Evolutionary conservation across 1,140 invertebrate species (phyloP), one percentile per base, ranked within the genome.

Genomic region (Eriocheir sinensis): DNA sequence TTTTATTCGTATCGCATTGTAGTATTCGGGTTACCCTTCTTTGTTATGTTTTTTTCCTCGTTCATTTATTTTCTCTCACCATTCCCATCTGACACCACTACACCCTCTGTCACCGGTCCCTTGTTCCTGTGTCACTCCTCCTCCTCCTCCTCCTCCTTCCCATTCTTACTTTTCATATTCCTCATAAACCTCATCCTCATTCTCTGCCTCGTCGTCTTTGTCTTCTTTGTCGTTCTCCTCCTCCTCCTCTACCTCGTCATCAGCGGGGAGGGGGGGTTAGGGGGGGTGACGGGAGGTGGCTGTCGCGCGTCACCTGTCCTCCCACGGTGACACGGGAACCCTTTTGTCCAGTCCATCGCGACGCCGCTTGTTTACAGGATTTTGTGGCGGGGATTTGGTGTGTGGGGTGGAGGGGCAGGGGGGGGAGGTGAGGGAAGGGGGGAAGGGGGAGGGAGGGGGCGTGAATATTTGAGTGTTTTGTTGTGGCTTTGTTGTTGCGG

Each of bases 241-340:
- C 0, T 21, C 60, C 21, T 72, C 60, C 60, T 72, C 60, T n/a
- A n/a, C 60, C 12, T 72, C 60, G 6, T 72, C 60, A 0, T 72
- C 60, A 27, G 48, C 48, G 48, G 9, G 48, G 12, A 9, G 48
- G 12, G 48, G n/a, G 48, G 12, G 21, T 9, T 9, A 53, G 48
- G 48, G 21, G n/a, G 48, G 12, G 48, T 53, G 48, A 53, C 48
- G 48, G 48, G 1, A 53, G 48, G 12, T 53, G 21, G 12, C 48
- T 53, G 48, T 53, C 60, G 60, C n/a, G 60, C 60, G 21, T 72
- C 60, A 72, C 60, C 60, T 72, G 60, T n/a, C 60, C n/a, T 72
- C 60, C 60, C 60, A 72, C 27, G 60, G 60, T 72, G 60, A 72
- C 60, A 72, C 60, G 27, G n/a, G 60, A 72, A 72, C 60, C 60